Base-by-base conservation (phyloP, 2,113 vertebrate species). In the Dromaius novaehollandiae region DNA sequence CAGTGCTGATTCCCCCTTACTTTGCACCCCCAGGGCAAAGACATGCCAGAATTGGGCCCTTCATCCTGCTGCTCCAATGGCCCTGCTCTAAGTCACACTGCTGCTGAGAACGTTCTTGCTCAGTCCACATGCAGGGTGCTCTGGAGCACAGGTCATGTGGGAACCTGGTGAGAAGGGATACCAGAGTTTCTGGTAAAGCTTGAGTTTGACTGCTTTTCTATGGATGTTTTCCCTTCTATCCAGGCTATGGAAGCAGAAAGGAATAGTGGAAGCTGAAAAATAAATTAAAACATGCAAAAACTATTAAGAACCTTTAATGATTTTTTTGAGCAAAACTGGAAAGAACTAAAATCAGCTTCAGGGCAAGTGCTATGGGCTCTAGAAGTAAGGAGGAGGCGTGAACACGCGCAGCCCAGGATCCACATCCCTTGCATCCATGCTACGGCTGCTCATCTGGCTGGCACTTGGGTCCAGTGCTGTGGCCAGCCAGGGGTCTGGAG, bases 401-500 rank as follows among this genome's bases (percentile, higher is more conserved):
- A 71, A 19, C 15, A 66, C 0, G 0, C 18, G 25, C 7, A 61
- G 8, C 60, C 15, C 25, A 30, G 20, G 28, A 69, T n/a, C 16
- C 38, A 8, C 68, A 53, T 70, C 28, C 24, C 65, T 66, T 53
- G 55, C 40, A 10, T 36, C 46, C 50, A 58, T 65, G 24, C 17
- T 0, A 0, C 0, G 2, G 21, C 34, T 77, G 48, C 69, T 71
- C 82, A 32, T 15, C 38, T 71, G 0, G 0, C 10, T 28, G 11
- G 38, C 0, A 0, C 25, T 38, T 36, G 38, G 11, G 28, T 38
- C 32, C 56, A 28, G 25, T 0, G 0, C 36, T 50, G 60, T 60
- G 0, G 0, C 0, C 0, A 0, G 32, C 46, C 79, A 56, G 64
- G 76, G 38, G 24, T 46, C 42, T 1, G 19, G 61, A 75, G 5